Percentiles rank a stretch among this genome's conserved stretches.
Conservation (phyloP, 2,888 invertebrate genomes). For the Macrophya alboannulata region DNA sequence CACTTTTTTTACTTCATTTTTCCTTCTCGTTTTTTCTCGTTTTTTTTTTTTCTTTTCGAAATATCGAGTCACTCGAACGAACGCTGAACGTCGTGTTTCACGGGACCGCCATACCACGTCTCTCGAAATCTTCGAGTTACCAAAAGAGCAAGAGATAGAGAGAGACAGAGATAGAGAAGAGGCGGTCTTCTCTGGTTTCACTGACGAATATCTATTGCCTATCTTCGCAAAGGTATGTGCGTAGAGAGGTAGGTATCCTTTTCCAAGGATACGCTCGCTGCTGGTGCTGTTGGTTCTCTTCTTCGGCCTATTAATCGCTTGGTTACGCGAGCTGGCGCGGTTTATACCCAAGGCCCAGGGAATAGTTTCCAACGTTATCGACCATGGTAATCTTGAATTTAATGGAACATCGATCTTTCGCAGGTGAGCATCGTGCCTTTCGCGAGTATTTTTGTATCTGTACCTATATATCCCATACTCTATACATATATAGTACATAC, state of each 20-base stretch:
- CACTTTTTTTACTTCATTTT: background rate
- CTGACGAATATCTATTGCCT: conserved; percentile 54
- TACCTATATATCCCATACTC: background rate
- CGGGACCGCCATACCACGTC: conserved; percentile 18
- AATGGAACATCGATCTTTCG: conserved; percentile 39
- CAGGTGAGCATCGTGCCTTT: conserved; percentile 8
- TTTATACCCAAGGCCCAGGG: background rate
- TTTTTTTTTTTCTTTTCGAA: conserved; percentile 26
- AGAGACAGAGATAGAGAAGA: background rate
- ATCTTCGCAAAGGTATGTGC: conserved; percentile 51
- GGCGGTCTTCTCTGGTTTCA: conserved; percentile 53
- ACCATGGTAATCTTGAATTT: conserved; percentile 38
- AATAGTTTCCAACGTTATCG: conserved; percentile 28
- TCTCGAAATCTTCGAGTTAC: background rate
- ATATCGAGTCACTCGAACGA: conserved; percentile 50
- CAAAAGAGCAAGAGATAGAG: conserved; percentile 1
- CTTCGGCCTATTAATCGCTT: conserved; percentile 47
- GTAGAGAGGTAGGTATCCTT: conserved; percentile 50
- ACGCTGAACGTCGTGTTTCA: conserved; percentile 46
- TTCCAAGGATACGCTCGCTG: conserved; percentile 29
- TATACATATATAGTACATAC: background rate
- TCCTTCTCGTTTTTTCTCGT: background rate
- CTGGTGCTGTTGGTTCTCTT: background rate
- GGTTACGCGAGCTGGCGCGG: conserved; percentile 35
- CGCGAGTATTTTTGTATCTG: background rate